These are phyloP conservation scores for Drosophila borealis DNA, from an alignment of 2,888 invertebrate species.

Conservation along the genomic window DNA sequence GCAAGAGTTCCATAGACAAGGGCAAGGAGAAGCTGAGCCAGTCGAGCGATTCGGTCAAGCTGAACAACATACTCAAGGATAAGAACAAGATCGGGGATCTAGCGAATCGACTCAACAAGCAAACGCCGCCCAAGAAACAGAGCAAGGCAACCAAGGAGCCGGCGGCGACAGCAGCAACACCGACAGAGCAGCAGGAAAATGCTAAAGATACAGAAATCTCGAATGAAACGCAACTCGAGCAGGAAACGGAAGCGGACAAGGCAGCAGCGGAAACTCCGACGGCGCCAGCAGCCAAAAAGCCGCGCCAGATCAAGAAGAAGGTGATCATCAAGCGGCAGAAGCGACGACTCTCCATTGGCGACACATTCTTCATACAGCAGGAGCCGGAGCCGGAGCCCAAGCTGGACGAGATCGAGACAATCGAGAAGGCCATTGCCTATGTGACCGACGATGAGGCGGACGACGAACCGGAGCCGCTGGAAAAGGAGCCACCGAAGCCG, in stretches of 20 bases:
- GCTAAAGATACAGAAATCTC: neutral
- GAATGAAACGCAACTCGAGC: constrained; percentile 22
- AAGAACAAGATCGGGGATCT: constrained; percentile 70
- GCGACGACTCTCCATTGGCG: constrained; percentile 82
- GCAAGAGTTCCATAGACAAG: constrained; percentile 74
- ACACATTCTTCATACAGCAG: constrained; percentile 76
- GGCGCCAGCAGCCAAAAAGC: constrained; percentile 66
- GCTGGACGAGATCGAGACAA: constrained; percentile 78
- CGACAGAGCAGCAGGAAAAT: constrained; percentile 31
- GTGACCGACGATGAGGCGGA: constrained; percentile 72
- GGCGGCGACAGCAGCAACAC: neutral
- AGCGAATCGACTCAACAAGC: constrained; percentile 56
- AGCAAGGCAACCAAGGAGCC: constrained; percentile 41
- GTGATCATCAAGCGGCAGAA: constrained; percentile 83
- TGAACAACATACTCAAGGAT: constrained; percentile 66
- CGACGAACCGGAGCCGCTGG: constrained; percentile 47
- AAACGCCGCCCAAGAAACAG: constrained; percentile 65
- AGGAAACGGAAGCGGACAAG: constrained; percentile 6
- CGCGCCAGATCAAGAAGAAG: constrained; percentile 82
- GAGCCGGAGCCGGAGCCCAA: constrained; percentile 66
- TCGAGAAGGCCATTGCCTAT: constrained; percentile 82
- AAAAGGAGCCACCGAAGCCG: constrained; percentile 57
- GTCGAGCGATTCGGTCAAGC: constrained; percentile 18
- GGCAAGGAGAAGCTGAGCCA: constrained; percentile 48
- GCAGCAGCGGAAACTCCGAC: constrained; percentile 14